phyloP scores from a whole-genome alignment of 2,888 invertebrate species.

The Hanleya hanleyi region DNA sequence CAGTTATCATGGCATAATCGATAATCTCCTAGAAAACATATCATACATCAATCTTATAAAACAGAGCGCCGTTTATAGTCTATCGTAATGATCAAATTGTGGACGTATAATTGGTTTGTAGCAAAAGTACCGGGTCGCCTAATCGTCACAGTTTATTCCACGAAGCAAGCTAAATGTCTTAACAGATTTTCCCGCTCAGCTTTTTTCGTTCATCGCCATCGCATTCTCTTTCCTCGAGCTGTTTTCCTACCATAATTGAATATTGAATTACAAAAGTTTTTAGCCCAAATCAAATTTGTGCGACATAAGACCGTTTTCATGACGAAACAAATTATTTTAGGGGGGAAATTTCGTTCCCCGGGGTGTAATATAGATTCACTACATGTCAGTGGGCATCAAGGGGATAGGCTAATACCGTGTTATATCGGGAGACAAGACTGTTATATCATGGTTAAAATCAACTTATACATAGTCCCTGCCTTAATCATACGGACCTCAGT shows the following conservation, averaged over 20 bases:
- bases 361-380: slow-evolving; percentile 7
- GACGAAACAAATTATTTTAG: slow-evolving; percentile 11
- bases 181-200: background rate
- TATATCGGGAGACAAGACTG: background rate
- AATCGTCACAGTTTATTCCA: background rate
- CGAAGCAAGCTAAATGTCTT: background rate
- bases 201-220: background rate
- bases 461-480: background rate
- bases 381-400: slow-evolving; percentile 1
- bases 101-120: slow-evolving; percentile 1
- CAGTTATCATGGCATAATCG: background rate
- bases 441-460: background rate
- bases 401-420: background rate
- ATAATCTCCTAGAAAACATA: background rate
- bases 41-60: background rate
- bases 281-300: background rate
- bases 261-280: slow-evolving; percentile 10
- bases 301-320: slow-evolving; percentile 11
- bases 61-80: background rate
- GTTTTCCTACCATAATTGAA: slow-evolving; percentile 6
- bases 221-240: background rate
- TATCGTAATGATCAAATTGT: slow-evolving; percentile 5
- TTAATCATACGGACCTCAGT: background rate
- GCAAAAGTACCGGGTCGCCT: background rate
- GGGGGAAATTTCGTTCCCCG: background rate